A percentile compares a stretch with the other conserved stretches of the same genome.
phyloP scores from a whole-genome alignment of 2,888 invertebrate species.

The Pasiphila rectangulata region DNA sequence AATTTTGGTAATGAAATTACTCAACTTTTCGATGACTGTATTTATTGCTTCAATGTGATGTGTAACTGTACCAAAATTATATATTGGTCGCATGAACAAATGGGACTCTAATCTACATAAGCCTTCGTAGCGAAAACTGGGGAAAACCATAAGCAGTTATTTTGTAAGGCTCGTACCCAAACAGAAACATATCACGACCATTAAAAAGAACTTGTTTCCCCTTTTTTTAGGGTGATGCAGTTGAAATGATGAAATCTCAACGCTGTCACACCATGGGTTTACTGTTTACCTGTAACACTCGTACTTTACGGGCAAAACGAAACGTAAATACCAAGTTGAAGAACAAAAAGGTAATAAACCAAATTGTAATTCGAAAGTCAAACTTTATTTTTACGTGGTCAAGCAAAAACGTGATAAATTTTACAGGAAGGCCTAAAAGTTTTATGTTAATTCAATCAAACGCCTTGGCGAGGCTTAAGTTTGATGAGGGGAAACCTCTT shows the following conservation, averaged over 20 bases:
- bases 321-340: slow-evolving; percentile 41
- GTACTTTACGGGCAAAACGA: background rate
- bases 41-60: too few species aligned
- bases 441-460: slow-evolving; percentile 77
- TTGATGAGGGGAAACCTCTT: slow-evolving; percentile 62
- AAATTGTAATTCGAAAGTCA: slow-evolving; percentile 61
- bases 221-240: background rate
- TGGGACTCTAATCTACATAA: too few species aligned
- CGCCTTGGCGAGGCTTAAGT: slow-evolving; percentile 60
- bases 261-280: background rate
- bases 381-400: slow-evolving; percentile 58
- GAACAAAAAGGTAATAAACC: slow-evolving; percentile 51
- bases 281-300: background rate
- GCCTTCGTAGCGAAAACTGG: too few species aligned
- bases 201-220: slow-evolving; percentile 18
- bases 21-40: too few species aligned
- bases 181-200: background rate
- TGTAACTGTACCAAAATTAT: too few species aligned
- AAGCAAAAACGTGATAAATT: slow-evolving; percentile 69
- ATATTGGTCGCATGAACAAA: too few species aligned
- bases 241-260: background rate
- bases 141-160: too few species aligned
- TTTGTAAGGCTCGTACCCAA: background rate
- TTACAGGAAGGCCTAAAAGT: slow-evolving; percentile 62
- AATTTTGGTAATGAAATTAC: too few species aligned